Evolutionary conservation across 2,888 invertebrate species (phyloP), one percentile per base, ranked within the genome.

Genomic region (Euclidia mi): DNA sequence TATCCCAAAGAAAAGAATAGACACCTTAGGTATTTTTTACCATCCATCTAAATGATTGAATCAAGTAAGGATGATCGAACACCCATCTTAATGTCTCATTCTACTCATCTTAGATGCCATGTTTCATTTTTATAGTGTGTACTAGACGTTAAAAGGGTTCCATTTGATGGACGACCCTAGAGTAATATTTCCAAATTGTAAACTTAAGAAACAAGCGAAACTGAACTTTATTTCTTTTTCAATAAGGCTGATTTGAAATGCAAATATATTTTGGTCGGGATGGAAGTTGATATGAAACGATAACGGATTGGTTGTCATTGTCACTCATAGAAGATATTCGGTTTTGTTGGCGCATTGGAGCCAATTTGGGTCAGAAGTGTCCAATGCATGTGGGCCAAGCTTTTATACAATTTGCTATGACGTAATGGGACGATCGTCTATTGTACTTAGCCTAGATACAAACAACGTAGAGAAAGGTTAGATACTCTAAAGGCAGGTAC

Each of bases 141-240:
- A 56, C 51, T 56, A 61, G 84, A 84, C 85, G 82, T 81, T 86
- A 85, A 87, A 85, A 84, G 84, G 87, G 81, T 81, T 78, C 43
- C 50, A 55, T 69, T 74, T 81, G 88, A 87, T 86, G 73, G 82
- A 87, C 79, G 83, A 78, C 71, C 78, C 43, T 45, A 60, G 56
- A 61, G 66, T 61, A 71, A 66, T 71, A 56, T 71, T 65, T 56
- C 41, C 56, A 50, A 45, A 44, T 31, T 45, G 52, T 25, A 51
- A 9, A 38, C 17, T 44, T 12, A 18, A 3, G 34, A 62, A 44
- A 12, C 37, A 47, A 31, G n/a, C 28, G 0, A 67, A 66, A 65
- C 12, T 56, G 1, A 18, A 47, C 58, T 56, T 56, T 79, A 66
- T 38, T 0, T 0, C 0, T 0, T 2, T 0, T 0, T 0, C 0